A percentile compares a stretch with the other conserved stretches of the same genome.
Conservation (phyloP, 2,888 invertebrate species). For the Didymodactylos carnosus region DNA sequence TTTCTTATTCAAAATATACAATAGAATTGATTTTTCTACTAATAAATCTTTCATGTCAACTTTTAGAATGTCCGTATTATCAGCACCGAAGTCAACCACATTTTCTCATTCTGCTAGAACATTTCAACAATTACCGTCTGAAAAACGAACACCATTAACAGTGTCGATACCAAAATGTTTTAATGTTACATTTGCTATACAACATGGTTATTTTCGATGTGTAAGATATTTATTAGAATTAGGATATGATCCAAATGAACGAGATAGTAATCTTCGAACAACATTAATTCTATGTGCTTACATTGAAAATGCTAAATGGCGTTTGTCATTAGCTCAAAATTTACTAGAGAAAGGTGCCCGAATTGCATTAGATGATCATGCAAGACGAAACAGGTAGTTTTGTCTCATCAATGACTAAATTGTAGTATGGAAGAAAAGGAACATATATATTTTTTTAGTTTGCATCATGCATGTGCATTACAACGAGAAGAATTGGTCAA, state of each 20-base stretch:
- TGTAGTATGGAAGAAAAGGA: no score
- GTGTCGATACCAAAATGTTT: background rate
- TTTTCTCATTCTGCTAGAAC: no score
- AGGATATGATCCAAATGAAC: background rate
- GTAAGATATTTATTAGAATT: background rate
- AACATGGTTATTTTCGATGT: background rate
- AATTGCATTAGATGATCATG: conserved; percentile 20
- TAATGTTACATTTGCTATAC: background rate
- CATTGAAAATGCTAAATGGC: conserved; percentile 26
- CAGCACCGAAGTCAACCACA: no score
- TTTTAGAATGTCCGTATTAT: no score
- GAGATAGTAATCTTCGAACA: conserved; percentile 18
- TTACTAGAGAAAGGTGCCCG: conserved; percentile 27
- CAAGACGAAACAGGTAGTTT: background rate
- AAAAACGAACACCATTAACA: no score
- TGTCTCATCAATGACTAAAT: no score
- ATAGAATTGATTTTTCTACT: no score
- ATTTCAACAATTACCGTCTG: no score
- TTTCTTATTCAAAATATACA: no score
- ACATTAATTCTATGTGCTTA: conserved; percentile 27
- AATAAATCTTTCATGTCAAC: no score
- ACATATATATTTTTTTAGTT: background rate
- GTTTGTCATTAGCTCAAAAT: conserved; percentile 24
- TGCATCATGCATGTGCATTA: background rate
- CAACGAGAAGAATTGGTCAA: background rate